These are phyloP conservation scores for Thalassophryne amazonica DNA, from an alignment of 2,797 vertebrate species.

Conservation along the genomic window DNA sequence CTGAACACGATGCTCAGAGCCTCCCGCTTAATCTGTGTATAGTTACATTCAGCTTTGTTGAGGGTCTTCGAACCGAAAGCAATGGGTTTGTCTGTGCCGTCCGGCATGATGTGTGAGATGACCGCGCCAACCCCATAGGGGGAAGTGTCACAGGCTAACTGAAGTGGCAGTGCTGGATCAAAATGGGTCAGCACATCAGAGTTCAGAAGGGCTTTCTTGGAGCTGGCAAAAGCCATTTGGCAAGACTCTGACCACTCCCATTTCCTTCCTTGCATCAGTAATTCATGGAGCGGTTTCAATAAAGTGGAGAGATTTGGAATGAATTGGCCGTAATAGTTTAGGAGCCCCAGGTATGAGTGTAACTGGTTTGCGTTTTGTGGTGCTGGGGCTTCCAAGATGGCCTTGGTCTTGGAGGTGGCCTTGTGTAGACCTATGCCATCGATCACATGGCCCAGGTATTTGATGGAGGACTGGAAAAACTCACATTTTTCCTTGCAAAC, in stretches of 20 bases:
- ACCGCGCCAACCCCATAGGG: background rate
- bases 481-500: background rate
- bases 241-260: conserved; percentile 1
- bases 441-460: background rate
- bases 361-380: background rate
- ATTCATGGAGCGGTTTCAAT: background rate
- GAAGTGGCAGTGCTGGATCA: background rate
- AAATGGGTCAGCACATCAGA: conserved; percentile 2
- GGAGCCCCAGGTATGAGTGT: background rate
- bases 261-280: background rate
- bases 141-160: background rate
- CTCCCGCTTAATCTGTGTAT: background rate
- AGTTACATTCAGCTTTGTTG: conserved; percentile 4
- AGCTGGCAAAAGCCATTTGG: background rate
- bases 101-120: background rate
- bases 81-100: background rate
- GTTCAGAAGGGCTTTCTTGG: background rate
- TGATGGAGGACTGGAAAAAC: background rate
- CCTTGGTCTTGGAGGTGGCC: background rate
- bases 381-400: background rate
- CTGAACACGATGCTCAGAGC: background rate
- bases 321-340: background rate
- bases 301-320: background rate
- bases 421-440: background rate
- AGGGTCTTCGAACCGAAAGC: conserved; percentile 2